Conservation (phyloP, 2,888 invertebrate species). For the Neuroscelio doddi region DNA sequence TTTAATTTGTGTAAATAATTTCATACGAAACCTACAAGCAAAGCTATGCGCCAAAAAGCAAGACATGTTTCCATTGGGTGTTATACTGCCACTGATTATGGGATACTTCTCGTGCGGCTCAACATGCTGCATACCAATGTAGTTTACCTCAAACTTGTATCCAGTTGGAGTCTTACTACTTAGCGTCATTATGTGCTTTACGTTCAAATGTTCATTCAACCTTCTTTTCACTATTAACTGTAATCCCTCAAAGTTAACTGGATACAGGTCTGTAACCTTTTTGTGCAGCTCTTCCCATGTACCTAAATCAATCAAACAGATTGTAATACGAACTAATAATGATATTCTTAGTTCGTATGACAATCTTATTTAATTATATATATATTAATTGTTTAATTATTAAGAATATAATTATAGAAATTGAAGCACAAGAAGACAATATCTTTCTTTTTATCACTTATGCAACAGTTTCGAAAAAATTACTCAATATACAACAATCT, state of each 20-base stretch:
- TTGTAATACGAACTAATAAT: conserved; percentile 1
- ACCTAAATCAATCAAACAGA: no score
- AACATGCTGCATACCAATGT: conserved; percentile 61
- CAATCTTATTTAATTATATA: no score
- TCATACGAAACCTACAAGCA: conserved; percentile 62
- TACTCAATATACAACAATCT: no score
- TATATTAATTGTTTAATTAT: no score
- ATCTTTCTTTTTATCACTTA: no score
- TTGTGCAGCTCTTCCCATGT: conserved; percentile 67
- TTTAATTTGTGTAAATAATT: conserved; percentile 55
- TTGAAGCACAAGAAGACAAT: no score
- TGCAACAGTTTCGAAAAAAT: no score
- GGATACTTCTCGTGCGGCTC: conserved; percentile 63
- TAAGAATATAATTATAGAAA: no score
- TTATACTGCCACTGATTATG: conserved; percentile 57
- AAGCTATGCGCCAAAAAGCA: conserved; percentile 62
- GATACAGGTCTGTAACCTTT: conserved; percentile 62
- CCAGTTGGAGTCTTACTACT: conserved; percentile 61
- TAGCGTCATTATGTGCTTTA: conserved; percentile 59
- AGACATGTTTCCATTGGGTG: conserved; percentile 61
- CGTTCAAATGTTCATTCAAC: conserved; percentile 63
- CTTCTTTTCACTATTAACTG: conserved; percentile 54
- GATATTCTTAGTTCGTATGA: background rate
- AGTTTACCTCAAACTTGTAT: conserved; percentile 65
- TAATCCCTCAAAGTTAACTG: conserved; percentile 65